These are phyloP conservation scores for Semicossyphus pulcher DNA, from an alignment of 2,113 vertebrate genomes.

Conservation along the genomic window DNA sequence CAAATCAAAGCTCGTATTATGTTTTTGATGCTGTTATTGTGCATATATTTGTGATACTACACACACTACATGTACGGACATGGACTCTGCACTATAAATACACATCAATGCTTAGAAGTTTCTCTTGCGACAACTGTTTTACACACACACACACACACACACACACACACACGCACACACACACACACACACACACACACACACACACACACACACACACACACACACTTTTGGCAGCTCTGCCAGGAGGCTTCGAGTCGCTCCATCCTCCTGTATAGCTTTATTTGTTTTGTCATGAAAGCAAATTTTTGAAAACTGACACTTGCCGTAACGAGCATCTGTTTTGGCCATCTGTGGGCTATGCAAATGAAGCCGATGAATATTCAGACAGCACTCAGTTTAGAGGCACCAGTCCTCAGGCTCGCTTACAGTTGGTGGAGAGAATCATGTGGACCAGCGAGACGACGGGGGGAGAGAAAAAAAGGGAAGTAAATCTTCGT, in stretches of 20 bases:
- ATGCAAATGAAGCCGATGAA: slow-evolving; percentile 85
- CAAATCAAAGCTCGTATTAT: slow-evolving; percentile 2
- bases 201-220: slow-evolving; percentile 28
- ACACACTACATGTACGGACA: neutral
- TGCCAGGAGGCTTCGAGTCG: slow-evolving; percentile 70
- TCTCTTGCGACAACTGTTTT: slow-evolving; percentile 28
- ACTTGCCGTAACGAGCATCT: slow-evolving; percentile 81
- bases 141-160: neutral
- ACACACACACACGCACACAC: slow-evolving; percentile 12
- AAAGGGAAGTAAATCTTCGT: slow-evolving; percentile 72
- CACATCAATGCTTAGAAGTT: slow-evolving; percentile 54
- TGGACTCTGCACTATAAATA: neutral
- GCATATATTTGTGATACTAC: slow-evolving; percentile 9
- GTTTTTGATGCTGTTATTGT: slow-evolving; percentile 1
- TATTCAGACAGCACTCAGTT: slow-evolving; percentile 80
- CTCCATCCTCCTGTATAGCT: slow-evolving; percentile 78
- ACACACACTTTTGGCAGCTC: slow-evolving; percentile 43
- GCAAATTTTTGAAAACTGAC: slow-evolving; percentile 81
- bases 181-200: slow-evolving; percentile 5
- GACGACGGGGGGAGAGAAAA: slow-evolving; percentile 3
- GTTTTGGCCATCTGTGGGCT: slow-evolving; percentile 81
- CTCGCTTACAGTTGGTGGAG: slow-evolving; percentile 76
- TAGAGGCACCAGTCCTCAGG: slow-evolving; percentile 75
- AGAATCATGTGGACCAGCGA: slow-evolving; percentile 43
- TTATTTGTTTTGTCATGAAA: slow-evolving; percentile 86